phyloP scores from a whole-genome alignment of 2,888 invertebrate species.

The Gnatocerus cornutus region DNA sequence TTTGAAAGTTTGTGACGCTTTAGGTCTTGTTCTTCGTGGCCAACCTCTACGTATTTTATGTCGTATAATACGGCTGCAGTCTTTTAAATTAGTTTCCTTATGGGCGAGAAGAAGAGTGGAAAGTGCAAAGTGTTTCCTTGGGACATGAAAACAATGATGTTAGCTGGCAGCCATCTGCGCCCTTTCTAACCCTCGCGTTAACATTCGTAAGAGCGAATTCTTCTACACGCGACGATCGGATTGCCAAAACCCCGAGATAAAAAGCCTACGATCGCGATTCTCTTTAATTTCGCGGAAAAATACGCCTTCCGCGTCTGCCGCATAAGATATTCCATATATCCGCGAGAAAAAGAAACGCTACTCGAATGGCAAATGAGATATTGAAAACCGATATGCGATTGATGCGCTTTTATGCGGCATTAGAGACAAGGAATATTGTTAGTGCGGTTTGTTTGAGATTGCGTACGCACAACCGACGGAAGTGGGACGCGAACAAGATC shows the following conservation, averaged over 20 bases:
- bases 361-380: conserved; percentile 43
- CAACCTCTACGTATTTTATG: conserved; percentile 16
- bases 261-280: conserved; percentile 9
- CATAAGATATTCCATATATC: conserved; percentile 11
- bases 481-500: conserved; percentile 46
- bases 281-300: conserved; percentile 5
- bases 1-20: too few species aligned
- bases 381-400: conserved; percentile 41
- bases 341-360: conserved; percentile 15
- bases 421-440: conserved; percentile 41
- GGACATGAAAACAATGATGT: conserved; percentile 65
- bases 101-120: conserved; percentile 56
- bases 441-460: conserved; percentile 46
- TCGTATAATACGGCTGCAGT: conserved; percentile 40
- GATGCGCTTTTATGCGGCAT: conserved; percentile 39
- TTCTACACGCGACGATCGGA: conserved; percentile 1
- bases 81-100: conserved; percentile 50
- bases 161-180: conserved; percentile 63
- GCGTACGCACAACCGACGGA: conserved; percentile 41
- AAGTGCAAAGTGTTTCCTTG: conserved; percentile 63
- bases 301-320: conserved; percentile 1
- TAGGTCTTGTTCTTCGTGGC: conserved; percentile 5
- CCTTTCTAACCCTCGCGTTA: conserved; percentile 50
- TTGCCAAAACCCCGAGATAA: conserved; percentile 11
- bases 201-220: conserved; percentile 5